Evolutionary conservation across 2,113 vertebrate species (phyloP).

Genomic region (Cheirogaleus medius): DNA sequence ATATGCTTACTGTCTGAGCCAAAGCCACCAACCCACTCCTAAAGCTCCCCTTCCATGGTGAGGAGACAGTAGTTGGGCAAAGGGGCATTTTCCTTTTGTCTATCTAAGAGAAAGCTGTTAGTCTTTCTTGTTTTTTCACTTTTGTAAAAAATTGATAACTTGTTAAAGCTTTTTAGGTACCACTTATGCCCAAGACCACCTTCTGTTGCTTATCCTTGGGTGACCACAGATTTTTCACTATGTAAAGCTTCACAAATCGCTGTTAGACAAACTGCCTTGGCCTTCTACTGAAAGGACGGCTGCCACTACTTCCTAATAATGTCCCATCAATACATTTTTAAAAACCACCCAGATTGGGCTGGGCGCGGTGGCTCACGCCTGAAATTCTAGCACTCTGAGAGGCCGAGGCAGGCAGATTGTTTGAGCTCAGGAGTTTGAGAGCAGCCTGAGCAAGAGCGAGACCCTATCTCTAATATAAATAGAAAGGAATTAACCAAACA

Average conservation of each 20-base stretch:
- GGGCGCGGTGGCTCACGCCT: too few species aligned
- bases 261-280: constrained; percentile 54
- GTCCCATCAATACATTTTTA: constrained; percentile 22
- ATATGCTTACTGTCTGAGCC: too few species aligned
- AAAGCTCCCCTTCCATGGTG: not conserved
- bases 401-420: too few species aligned
- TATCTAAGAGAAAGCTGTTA: not conserved
- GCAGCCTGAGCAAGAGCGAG: too few species aligned
- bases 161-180: not conserved
- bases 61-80: not conserved
- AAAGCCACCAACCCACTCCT: not conserved
- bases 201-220: not conserved
- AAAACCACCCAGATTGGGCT: constrained; percentile 61
- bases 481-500: too few species aligned
- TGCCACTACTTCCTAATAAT: constrained; percentile 63
- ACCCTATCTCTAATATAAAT: too few species aligned
- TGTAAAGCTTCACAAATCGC: not conserved
- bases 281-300: constrained; percentile 65
- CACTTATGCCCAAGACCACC: not conserved
- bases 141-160: not conserved
- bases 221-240: not conserved
- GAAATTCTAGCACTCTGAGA: too few species aligned
- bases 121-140: not conserved
- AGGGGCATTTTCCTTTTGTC: not conserved
- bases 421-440: too few species aligned